phyloP scores from a whole-genome alignment of 2,888 invertebrate genomes.

The Tetranychus piercei region DNA sequence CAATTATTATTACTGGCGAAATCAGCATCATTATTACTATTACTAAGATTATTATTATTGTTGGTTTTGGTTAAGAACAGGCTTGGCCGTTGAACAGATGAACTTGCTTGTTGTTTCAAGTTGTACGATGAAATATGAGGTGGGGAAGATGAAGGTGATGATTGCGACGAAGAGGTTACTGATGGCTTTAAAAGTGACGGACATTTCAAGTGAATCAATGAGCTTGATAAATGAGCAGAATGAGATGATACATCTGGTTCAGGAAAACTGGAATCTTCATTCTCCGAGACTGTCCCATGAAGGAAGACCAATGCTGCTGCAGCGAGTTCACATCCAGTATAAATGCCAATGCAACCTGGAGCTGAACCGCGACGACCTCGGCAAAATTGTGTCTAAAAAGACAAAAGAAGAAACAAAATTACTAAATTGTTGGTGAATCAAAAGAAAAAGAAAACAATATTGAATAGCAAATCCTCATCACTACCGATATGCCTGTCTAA shows the following conservation, averaged over 20 bases:
- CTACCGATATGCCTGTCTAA: too few species aligned
- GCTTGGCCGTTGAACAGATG: not conserved
- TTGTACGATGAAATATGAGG: not conserved
- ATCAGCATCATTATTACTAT: too few species aligned
- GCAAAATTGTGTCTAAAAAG: constrained; percentile 9
- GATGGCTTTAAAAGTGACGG: not conserved
- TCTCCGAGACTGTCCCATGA: constrained; percentile 15
- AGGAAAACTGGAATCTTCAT: not conserved
- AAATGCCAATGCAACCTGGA: constrained; percentile 24
- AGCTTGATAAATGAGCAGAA: not conserved
- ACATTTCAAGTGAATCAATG: not conserved
- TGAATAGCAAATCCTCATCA: too few species aligned
- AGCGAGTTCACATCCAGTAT: constrained; percentile 16
- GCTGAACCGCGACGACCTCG: constrained; percentile 26
- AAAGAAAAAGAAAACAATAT: too few species aligned
- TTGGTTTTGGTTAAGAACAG: not conserved
- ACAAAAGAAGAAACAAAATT: not conserved
- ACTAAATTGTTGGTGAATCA: too few species aligned
- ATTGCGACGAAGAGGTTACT: not conserved
- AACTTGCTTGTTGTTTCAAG: not conserved
- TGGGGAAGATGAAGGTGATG: not conserved
- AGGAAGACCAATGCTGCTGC: constrained; percentile 19
- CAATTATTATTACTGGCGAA: too few species aligned
- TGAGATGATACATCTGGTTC: not conserved
- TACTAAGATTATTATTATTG: not conserved